Conservation (phyloP, 2,113 vertebrate species). For the Sminthopsis crassicaudata region DNA sequence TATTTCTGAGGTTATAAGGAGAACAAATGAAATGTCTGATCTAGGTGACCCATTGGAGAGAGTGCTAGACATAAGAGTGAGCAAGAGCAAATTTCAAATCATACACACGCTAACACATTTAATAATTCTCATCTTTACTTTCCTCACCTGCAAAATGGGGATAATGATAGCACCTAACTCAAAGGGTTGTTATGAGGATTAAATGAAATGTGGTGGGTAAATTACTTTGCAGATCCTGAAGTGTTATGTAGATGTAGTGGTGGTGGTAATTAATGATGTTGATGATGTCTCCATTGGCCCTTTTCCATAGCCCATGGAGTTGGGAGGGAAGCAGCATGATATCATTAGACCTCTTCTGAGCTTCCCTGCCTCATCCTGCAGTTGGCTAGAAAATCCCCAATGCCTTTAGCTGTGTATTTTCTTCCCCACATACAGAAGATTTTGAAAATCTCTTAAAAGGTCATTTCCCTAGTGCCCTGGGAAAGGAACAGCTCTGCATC, state of each 20-base stretch:
- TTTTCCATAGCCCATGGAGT: background rate
- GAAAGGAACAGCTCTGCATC: background rate
- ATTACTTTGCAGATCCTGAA: background rate
- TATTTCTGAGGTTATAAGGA: background rate
- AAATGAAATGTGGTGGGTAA: background rate
- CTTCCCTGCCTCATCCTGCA: background rate
- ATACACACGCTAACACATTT: background rate
- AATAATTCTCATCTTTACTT: background rate
- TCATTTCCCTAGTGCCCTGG: background rate
- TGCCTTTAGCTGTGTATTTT: too few species aligned
- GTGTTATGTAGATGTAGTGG: background rate
- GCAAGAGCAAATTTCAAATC: background rate
- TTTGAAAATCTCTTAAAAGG: background rate
- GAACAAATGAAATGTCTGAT: background rate
- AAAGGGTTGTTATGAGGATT: background rate
- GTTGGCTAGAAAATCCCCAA: background rate
- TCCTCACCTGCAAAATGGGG: background rate
- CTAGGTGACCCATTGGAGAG: background rate
- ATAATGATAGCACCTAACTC: background rate
- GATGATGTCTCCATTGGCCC: background rate
- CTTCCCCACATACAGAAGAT: background rate
- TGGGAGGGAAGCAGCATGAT: background rate
- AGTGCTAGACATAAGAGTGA: background rate
- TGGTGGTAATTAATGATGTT: background rate
- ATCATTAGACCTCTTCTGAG: background rate